phyloP scores from a whole-genome alignment of 2,113 vertebrate species.

The Stegostoma tigrinum region DNA sequence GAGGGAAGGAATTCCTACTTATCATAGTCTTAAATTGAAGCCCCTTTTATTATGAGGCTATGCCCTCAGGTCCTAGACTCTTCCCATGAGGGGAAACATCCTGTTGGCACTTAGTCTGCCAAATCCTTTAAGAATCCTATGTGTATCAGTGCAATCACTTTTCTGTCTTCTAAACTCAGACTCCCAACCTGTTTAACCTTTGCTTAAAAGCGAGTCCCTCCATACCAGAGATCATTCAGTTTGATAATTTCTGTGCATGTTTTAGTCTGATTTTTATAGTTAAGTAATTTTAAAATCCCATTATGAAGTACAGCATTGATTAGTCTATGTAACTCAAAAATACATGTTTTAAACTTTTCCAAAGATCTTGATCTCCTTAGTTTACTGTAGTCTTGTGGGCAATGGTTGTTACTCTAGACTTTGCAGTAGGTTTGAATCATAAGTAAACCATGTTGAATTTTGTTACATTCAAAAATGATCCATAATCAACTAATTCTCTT shows the following conservation, averaged over 20 bases:
- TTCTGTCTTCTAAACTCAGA: too few relatives aligned
- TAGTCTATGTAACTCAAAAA: not conserved
- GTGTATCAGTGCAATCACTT: too few relatives aligned
- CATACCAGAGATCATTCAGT: not conserved
- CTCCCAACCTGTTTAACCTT: too few relatives aligned
- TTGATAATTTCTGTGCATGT: not conserved
- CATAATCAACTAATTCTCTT: not conserved
- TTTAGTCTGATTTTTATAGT: not conserved
- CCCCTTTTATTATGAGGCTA: too few relatives aligned
- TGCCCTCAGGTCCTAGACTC: too few relatives aligned
- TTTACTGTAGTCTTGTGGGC: not conserved
- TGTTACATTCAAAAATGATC: not conserved
- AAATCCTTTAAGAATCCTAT: too few relatives aligned
- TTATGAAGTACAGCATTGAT: not conserved
- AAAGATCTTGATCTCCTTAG: not conserved
- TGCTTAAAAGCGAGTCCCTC: too few relatives aligned
- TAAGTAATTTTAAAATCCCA: not conserved
- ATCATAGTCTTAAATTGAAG: too few relatives aligned
- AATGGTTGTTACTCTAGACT: not conserved
- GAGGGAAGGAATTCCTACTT: too few relatives aligned
- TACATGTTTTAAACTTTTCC: not conserved
- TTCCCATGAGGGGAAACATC: too few relatives aligned
- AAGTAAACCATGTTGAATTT: not conserved
- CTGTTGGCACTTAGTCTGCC: too few relatives aligned
- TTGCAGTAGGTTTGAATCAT: not conserved